These are phyloP conservation scores for Patella pellucida DNA, from an alignment of 2,888 invertebrate species.

Conservation along the genomic window DNA sequence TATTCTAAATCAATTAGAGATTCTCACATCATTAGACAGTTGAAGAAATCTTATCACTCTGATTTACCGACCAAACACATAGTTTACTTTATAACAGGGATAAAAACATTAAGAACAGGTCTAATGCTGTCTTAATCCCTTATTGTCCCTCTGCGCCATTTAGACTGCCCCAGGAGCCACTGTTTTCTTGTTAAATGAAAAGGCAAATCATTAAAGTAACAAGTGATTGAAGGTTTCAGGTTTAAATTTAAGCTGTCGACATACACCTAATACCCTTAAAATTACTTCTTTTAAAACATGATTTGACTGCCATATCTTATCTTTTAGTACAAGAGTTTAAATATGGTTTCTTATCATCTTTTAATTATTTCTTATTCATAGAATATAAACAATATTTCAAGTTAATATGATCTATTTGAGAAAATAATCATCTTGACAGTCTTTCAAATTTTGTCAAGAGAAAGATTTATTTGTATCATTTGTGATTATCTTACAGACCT, in stretches of 20 bases:
- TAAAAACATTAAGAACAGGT: not conserved
- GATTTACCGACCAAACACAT: constrained; percentile 1
- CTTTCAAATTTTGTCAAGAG: too few species aligned
- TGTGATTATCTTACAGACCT: too few species aligned
- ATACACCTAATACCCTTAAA: constrained; percentile 2
- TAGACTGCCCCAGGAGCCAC: not conserved
- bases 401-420: not conserved
- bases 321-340: not conserved
- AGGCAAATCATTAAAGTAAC: constrained; percentile 5
- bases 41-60: not conserved
- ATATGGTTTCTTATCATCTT: constrained; percentile 5
- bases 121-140: not conserved
- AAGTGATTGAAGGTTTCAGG: constrained; percentile 9
- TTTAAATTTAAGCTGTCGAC: constrained; percentile 4
- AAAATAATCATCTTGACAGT: too few species aligned
- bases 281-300: constrained; percentile 1
- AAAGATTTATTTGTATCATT: too few species aligned
- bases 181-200: not conserved
- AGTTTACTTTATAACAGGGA: not conserved
- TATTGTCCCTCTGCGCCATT: constrained; percentile 6
- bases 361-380: not conserved
- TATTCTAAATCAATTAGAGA: constrained; percentile 3
- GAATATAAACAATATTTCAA: too few species aligned
- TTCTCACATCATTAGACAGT: not conserved
- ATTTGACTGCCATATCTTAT: not conserved